Conservation (phyloP, 2,113 vertebrate genomes). For the Podarcis raffonei region DNA sequence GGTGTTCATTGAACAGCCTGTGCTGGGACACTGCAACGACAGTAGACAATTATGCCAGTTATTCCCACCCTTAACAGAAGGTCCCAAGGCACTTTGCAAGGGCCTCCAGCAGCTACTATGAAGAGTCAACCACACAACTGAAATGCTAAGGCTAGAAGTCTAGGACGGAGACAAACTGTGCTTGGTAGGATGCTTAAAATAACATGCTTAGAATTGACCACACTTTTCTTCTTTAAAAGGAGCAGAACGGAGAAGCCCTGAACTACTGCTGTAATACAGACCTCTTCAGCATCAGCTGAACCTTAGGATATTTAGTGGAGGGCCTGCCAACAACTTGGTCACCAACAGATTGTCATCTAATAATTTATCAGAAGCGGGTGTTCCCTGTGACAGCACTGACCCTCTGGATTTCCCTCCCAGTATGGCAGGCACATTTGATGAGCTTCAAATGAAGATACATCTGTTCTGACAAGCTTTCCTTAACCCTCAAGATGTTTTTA, state of each 20-base stretch:
- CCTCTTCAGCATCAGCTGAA: too few relatives aligned
- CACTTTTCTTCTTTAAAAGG: neutral
- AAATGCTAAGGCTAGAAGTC: neutral
- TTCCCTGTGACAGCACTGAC: too few relatives aligned
- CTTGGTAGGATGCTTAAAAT: neutral
- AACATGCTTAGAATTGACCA: neutral
- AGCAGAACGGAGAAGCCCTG: neutral
- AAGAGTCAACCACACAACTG: neutral
- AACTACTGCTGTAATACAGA: neutral
- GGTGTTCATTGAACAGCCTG: constrained; percentile 94
- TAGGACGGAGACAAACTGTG: too few relatives aligned
- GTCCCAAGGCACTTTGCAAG: neutral
- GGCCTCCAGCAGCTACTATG: neutral
- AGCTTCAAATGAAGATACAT: too few relatives aligned
- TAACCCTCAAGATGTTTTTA: too few relatives aligned
- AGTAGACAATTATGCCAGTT: neutral
- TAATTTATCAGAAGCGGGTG: too few relatives aligned
- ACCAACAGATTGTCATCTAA: too few relatives aligned
- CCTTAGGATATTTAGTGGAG: too few relatives aligned
- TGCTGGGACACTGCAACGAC: constrained; percentile 86
- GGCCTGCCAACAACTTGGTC: too few relatives aligned
- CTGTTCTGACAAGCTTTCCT: too few relatives aligned
- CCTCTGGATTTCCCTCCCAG: too few relatives aligned
- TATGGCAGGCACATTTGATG: too few relatives aligned
- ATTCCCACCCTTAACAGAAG: neutral